Evolutionary conservation across 2,113 vertebrate species (phyloP).

Genomic region (Osmerus mordax): DNA sequence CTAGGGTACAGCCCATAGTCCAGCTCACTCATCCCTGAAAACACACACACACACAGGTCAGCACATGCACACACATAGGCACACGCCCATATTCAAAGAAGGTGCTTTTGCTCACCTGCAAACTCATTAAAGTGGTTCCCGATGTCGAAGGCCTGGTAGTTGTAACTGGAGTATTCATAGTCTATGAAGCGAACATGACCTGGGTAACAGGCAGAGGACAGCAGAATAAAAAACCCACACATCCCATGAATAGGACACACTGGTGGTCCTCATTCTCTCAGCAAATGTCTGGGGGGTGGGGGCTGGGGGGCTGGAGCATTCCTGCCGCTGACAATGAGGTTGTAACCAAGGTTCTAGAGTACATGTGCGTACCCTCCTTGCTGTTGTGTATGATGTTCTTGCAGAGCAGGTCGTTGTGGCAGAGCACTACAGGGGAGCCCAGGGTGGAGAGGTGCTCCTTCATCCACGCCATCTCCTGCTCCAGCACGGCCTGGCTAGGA

Average conservation of each 20-base stretch:
- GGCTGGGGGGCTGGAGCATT: neutral
- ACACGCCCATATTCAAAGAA: neutral
- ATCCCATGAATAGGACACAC: neutral
- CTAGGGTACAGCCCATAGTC: constrained; percentile 84
- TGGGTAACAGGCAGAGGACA: constrained; percentile 45
- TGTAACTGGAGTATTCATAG: constrained; percentile 95
- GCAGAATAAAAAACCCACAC: neutral
- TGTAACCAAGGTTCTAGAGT: neutral
- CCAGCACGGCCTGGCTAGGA: constrained; percentile 81
- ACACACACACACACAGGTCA: neutral
- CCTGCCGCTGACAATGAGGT: neutral
- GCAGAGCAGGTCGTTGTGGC: constrained; percentile 96
- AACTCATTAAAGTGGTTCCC: constrained; percentile 99
- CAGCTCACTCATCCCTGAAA: constrained; percentile 86
- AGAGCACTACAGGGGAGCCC: constrained; percentile 90
- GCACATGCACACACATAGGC: constrained; percentile 2
- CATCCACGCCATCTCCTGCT: constrained; percentile 90
- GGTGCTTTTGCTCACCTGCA: constrained; percentile 75
- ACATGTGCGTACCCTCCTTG: constrained; percentile 72
- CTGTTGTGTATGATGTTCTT: constrained; percentile 95
- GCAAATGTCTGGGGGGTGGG: neutral
- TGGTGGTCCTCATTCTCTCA: neutral
- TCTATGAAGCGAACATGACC: constrained; percentile 90
- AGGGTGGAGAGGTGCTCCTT: constrained; percentile 85
- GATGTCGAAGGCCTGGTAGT: constrained; percentile 97